These are phyloP conservation scores for Caerostris darwini DNA, from an alignment of 1,140 invertebrate genomes.

Conservation along the genomic window DNA sequence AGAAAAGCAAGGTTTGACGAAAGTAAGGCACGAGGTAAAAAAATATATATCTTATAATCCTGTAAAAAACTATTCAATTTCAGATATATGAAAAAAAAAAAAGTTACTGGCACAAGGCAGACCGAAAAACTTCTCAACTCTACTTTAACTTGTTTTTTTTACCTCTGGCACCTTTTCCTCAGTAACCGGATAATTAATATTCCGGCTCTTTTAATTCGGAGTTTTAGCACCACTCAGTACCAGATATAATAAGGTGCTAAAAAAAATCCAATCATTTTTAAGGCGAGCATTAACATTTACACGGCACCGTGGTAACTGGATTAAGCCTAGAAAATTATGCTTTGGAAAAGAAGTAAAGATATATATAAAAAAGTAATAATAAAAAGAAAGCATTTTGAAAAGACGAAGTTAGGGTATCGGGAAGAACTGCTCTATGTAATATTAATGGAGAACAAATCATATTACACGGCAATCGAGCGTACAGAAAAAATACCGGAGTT, in stretches of 20 bases:
- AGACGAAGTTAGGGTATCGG: not conserved
- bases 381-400: not conserved
- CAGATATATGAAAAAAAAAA: not conserved
- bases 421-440: conserved; percentile 31
- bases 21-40: not conserved
- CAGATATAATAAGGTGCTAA: not conserved
- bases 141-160: not conserved
- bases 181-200: conserved; percentile 54
- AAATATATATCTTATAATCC: not conserved
- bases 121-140: not conserved
- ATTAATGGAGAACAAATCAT: conserved; percentile 44
- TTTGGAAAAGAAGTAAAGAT: not conserved
- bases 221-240: not conserved
- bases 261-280: conserved; percentile 15
- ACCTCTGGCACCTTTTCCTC: not conserved
- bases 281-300: conserved; percentile 16
- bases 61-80: conserved; percentile 10
- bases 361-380: not conserved
- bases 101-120: not conserved
- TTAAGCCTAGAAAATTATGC: not conserved
- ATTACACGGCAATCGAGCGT: not conserved
- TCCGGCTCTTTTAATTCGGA: conserved; percentile 24
- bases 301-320: not conserved
- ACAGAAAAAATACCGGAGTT: not conserved
- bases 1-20: not conserved